Evolutionary conservation across 2,888 invertebrate species (phyloP).

Genomic region (Drosophila setosimentum): DNA sequence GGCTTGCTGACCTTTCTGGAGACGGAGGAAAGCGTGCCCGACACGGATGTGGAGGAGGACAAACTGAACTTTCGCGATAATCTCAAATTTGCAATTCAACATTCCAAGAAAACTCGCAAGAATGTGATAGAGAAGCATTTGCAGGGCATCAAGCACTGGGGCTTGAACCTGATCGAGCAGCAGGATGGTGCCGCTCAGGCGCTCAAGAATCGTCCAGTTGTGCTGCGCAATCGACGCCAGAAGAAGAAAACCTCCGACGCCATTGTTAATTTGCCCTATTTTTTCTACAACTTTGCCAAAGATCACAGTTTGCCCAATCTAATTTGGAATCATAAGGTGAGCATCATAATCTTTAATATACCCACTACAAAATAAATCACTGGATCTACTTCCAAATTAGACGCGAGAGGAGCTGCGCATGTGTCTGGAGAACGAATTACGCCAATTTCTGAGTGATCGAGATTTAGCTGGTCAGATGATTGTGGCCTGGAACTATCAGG

Average conservation of each 20-base stretch:
- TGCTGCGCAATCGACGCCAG: conserved; percentile 94
- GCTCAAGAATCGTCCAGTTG: conserved; percentile 91
- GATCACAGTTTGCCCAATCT: conserved; percentile 98
- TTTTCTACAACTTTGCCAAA: conserved; percentile 97
- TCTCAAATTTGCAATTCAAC: conserved; percentile 95
- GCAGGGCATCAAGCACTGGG: conserved; percentile 89
- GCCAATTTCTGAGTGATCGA: conserved; percentile 95
- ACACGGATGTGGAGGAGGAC: conserved; percentile 89
- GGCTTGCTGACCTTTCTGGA: conserved; percentile 96
- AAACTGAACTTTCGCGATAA: conserved; percentile 94
- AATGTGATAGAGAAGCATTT: conserved; percentile 94
- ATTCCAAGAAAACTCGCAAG: conserved; percentile 89
- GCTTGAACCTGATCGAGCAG: conserved; percentile 85
- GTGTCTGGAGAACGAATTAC: conserved; percentile 96
- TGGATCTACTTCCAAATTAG: conserved; percentile 85
- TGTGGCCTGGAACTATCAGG: conserved; percentile 99
- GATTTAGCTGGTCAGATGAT: conserved; percentile 93
- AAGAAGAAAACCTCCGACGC: conserved; percentile 84
- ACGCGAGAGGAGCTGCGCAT: conserved; percentile 97
- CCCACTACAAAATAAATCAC: not conserved
- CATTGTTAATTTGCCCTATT: conserved; percentile 88
- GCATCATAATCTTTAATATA: conserved; percentile 19
- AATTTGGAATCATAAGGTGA: conserved; percentile 99
- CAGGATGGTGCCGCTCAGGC: conserved; percentile 84
- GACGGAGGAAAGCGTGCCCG: conserved; percentile 91